Percentiles rank a stretch among this genome's conserved stretches.
These are phyloP conservation scores for Drosophila meridiana DNA, from an alignment of 2,888 invertebrate species.

Conservation along the genomic window DNA sequence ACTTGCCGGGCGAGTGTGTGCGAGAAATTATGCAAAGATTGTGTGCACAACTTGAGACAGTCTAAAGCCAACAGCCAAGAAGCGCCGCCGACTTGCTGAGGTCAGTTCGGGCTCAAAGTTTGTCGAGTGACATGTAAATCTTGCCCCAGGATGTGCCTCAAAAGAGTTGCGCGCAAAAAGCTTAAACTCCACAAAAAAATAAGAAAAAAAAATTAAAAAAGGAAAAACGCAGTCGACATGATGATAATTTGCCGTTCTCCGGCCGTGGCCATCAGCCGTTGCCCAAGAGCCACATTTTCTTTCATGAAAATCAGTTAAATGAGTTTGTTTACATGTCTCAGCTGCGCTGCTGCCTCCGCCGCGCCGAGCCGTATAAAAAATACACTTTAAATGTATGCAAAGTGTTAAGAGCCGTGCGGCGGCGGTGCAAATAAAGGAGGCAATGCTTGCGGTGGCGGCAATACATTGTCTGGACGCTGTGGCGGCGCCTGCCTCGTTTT, in stretches of 20 bases:
- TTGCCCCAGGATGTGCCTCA: constrained; percentile 66
- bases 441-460: constrained; percentile 20
- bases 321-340: constrained; percentile 78
- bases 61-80: constrained; percentile 32
- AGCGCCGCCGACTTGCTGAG: constrained; percentile 57
- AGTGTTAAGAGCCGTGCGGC: constrained; percentile 10
- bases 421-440: not conserved
- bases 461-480: constrained; percentile 71
- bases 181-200: constrained; percentile 8
- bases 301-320: constrained; percentile 77
- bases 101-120: constrained; percentile 52
- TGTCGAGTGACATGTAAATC: constrained; percentile 82
- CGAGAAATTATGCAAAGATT: constrained; percentile 76
- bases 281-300: constrained; percentile 73
- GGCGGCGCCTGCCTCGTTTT: constrained; percentile 44
- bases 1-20: constrained; percentile 8
- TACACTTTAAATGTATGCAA: constrained; percentile 65
- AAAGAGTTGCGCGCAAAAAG: constrained; percentile 58
- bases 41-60: constrained; percentile 67
- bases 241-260: constrained; percentile 58
- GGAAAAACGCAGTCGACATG: constrained; percentile 36
- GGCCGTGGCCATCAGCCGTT: constrained; percentile 48
- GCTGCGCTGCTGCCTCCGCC: constrained; percentile 16
- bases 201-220: constrained; percentile 5
- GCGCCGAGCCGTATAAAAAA: constrained; percentile 38